Percentiles rank a stretch among this genome's conserved stretches.
These are phyloP conservation scores for Megalurothrips usitatus DNA, from an alignment of 2,888 invertebrate genomes.

Conservation along the genomic window DNA sequence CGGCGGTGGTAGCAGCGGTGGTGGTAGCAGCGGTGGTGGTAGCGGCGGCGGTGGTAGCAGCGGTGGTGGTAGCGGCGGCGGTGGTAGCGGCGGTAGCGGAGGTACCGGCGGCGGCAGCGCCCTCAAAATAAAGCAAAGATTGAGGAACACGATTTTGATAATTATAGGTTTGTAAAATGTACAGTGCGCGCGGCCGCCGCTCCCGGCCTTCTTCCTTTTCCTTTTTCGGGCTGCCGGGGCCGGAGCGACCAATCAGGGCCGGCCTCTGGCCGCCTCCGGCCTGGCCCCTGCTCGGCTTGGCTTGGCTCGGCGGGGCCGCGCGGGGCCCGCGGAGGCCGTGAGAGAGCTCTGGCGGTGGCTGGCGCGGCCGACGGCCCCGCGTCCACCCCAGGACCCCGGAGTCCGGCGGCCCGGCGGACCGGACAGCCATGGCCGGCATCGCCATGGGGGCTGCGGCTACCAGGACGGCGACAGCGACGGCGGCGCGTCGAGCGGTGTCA, in stretches of 20 bases:
- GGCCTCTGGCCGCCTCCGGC: background rate
- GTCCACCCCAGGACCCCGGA: no score
- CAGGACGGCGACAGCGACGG: no score
- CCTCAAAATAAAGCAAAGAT: slow-evolving; percentile 24
- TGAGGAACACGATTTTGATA: slow-evolving; percentile 20
- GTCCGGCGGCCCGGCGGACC: no score
- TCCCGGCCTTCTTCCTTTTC: background rate
- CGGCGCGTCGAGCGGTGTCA: no score
- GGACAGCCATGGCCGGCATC: no score
- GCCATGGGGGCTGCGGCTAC: no score
- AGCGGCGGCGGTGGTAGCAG: background rate
- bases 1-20: no score
- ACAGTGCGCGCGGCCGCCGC: background rate
- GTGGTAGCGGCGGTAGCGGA: background rate
- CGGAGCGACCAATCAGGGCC: slow-evolving; percentile 3
- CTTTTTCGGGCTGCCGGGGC: slow-evolving; percentile 5
- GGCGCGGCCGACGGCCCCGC: no score
- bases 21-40: background rate
- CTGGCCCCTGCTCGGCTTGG: background rate
- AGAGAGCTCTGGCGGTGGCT: no score
- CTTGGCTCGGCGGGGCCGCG: background rate
- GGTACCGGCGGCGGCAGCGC: background rate
- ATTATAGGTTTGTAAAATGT: slow-evolving; percentile 25
- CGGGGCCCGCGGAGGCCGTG: no score
- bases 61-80: background rate